A percentile compares a stretch with the other conserved stretches of the same genome.
phyloP scores from a whole-genome alignment of 2,888 invertebrate genomes.

The Crematogaster levior region DNA sequence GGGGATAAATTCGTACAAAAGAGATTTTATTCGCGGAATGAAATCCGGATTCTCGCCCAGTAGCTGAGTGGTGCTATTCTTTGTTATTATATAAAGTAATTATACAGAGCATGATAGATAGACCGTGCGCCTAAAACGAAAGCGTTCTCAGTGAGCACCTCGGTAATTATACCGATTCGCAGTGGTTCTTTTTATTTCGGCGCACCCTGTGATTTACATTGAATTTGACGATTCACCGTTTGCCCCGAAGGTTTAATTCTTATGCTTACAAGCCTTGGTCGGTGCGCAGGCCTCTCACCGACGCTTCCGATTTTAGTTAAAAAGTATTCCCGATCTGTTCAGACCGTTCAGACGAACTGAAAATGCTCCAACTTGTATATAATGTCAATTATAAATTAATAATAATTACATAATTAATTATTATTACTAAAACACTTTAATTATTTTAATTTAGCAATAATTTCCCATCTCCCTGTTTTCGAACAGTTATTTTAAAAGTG shows the following conservation, averaged over 20 bases:
- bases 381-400: neutral
- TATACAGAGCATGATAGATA: conserved; percentile 78
- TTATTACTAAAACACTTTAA: too few relatives aligned
- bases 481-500: neutral
- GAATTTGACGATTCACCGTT: conserved; percentile 65
- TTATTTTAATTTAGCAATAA: too few relatives aligned
- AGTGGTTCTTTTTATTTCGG: conserved; percentile 68
- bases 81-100: conserved; percentile 80
- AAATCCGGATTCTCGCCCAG: conserved; percentile 73
- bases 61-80: conserved; percentile 75
- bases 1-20: too few relatives aligned
- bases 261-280: conserved; percentile 32
- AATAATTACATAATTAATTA: neutral
- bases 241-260: conserved; percentile 69
- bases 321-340: neutral
- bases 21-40: conserved; percentile 54
- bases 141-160: conserved; percentile 66
- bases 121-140: conserved; percentile 77
- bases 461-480: neutral
- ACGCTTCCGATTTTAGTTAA: conserved; percentile 13
- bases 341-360: too few relatives aligned
- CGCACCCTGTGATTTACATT: conserved; percentile 70
- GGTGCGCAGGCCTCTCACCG: neutral
- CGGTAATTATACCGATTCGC: conserved; percentile 77
- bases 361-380: neutral